These are phyloP conservation scores for Menidia beryllina DNA, from an alignment of 2,113 vertebrate genomes.

Conservation along the genomic window DNA sequence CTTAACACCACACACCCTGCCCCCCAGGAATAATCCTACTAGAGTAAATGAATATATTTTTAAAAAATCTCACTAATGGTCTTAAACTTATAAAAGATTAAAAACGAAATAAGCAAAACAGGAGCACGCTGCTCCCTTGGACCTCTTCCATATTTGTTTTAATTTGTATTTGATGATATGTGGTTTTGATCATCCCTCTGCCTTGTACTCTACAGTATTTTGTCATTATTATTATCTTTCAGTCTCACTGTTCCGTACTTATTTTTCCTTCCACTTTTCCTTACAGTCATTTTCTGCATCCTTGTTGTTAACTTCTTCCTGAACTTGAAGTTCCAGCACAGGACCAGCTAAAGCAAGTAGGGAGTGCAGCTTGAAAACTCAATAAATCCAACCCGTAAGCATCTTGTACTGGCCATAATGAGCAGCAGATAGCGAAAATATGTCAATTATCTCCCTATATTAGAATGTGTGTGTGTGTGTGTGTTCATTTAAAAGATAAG, in stretches of 20 bases:
- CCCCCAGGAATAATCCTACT: no score
- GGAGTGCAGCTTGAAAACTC: conserved; percentile 52
- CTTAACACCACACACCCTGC: no score
- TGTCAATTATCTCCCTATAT: conserved; percentile 69
- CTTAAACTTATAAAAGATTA: no score
- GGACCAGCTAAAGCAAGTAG: conserved; percentile 37
- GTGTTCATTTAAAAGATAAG: no score
- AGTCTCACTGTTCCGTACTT: background rate
- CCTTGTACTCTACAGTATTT: background rate
- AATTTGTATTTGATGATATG: background rate
- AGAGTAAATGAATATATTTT: no score
- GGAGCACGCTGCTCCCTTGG: background rate
- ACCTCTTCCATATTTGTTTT: background rate
- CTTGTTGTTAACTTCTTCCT: conserved; percentile 29
- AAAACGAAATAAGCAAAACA: no score
- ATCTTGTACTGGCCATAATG: conserved; percentile 66
- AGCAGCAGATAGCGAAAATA: conserved; percentile 71
- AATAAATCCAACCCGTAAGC: conserved; percentile 77
- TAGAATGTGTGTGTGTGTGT: conserved; percentile 9
- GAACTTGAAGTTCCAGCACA: conserved; percentile 41
- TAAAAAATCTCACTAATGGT: no score
- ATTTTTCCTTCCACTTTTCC: conserved; percentile 5
- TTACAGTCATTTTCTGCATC: conserved; percentile 18
- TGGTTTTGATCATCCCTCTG: background rate
- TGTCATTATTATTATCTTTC: background rate